Evolutionary conservation across 2,888 invertebrate species (phyloP).

Genomic region (Trilocha varians): DNA sequence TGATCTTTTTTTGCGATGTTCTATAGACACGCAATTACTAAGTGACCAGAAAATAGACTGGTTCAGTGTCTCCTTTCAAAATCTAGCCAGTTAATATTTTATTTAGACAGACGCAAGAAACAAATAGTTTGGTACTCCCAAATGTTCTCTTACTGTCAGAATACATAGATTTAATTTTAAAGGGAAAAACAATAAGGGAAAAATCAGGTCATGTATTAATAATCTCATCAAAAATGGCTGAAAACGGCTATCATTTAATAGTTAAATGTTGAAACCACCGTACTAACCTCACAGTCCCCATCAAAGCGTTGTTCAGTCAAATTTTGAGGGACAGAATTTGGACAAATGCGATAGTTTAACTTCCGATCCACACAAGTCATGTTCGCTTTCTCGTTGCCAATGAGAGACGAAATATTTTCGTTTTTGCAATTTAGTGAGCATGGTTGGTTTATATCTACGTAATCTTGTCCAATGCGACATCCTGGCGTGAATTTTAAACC

Average conservation of each 20-base stretch:
- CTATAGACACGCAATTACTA: no score
- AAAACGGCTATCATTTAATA: not conserved
- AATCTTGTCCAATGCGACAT: conserved; percentile 37
- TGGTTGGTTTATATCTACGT: conserved; percentile 45
- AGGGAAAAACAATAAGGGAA: no score
- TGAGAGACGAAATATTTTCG: conserved; percentile 19
- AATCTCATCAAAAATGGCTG: no score
- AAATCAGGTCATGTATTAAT: no score
- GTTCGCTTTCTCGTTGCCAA: conserved; percentile 26
- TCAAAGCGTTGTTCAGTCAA: conserved; percentile 16
- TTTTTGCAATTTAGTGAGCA: conserved; percentile 40
- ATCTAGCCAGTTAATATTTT: no score
- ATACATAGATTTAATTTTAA: no score
- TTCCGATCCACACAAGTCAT: conserved; percentile 47
- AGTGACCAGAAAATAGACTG: no score
- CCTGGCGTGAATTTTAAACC: conserved; percentile 33
- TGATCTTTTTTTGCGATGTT: no score
- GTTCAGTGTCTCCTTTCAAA: no score
- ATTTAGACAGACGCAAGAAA: no score
- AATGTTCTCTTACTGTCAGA: no score
- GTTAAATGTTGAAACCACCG: not conserved
- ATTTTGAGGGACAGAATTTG: conserved; percentile 18
- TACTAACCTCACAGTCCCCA: conserved; percentile 31
- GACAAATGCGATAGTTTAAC: conserved; percentile 36
- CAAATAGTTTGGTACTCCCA: no score